phyloP scores from a whole-genome alignment of 2,797 vertebrate species.

The Paguma larvata region DNA sequence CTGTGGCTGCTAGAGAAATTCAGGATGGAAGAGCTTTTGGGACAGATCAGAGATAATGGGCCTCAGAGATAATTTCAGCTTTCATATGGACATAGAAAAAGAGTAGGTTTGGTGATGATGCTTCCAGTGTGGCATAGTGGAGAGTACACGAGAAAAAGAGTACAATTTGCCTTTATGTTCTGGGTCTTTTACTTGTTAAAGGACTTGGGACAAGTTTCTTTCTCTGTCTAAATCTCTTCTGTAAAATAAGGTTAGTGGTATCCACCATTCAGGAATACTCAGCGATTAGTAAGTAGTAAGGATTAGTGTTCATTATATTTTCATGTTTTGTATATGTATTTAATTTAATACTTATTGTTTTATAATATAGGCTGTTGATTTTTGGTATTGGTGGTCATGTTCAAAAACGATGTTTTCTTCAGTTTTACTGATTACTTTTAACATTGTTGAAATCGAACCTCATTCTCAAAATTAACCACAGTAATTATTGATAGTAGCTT shows the following conservation, averaged over 20 bases:
- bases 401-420: conserved; percentile 6
- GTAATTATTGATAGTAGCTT: background rate
- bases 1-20: background rate
- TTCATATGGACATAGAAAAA: background rate
- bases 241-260: background rate
- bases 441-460: conserved; percentile 21
- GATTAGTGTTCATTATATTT: no score
- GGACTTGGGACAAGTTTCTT: background rate
- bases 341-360: background rate
- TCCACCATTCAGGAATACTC: background rate
- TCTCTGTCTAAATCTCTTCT: background rate
- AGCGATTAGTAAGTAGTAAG: no score
- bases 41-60: background rate
- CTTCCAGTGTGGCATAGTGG: background rate
- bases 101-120: background rate
- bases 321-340: no score
- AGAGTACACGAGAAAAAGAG: background rate
- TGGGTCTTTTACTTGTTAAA: background rate
- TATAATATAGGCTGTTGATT: background rate
- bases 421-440: background rate
- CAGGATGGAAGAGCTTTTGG: background rate
- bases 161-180: background rate
- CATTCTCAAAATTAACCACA: background rate
- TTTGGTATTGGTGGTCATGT: background rate
- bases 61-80: background rate